Evolutionary conservation across 2,113 vertebrate species (phyloP), one percentile per base, ranked within the genome.

Genomic region (Tyto alba): DNA sequence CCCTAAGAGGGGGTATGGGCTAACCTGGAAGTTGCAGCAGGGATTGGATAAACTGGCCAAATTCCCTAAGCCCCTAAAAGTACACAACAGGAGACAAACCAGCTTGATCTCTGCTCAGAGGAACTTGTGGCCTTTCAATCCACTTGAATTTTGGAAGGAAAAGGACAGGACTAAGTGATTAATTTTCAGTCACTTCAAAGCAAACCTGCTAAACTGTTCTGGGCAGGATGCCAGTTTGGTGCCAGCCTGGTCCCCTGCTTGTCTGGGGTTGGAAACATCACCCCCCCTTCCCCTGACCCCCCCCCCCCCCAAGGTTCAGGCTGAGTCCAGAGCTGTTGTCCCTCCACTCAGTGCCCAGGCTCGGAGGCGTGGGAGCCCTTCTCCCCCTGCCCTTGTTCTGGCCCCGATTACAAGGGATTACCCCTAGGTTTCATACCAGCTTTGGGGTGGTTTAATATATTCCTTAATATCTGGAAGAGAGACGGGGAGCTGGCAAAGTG

Each of bases 381-480:
- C 77, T 93, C 52, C 53, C 84, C 34, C 48, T 76, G 52, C 36
- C 64, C 68, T 90, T 29, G 0, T 48, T 71, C 84, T 82, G 48
- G 56, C 84, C 81, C 56, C 3, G 53, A 96, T 96, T 96, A 95
- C 83, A 64, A 84, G 26, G 73, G 93, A 97, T 97, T 96, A 95
- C 73, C 19, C 40, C 34, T 47, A 90, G 56, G 85, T 96, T 93
- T 95, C 92, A 67, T 84, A 90, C 64, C 48, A 88, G 43, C 88
- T 93, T 85, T 90, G 50, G 90, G 40, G 66, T 95, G 36, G 80
- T 95, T 96, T 94, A 97, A 97, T 96, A 89, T 89, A 68, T 93
- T 96, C 69, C 86, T 96, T 96, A 97, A 93, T 96, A 97, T 84
- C 92, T 88, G 80, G 60, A 47, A 90, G 78, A 93, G 53, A 89